Evolutionary conservation across 2,797 vertebrate genomes (phyloP), one percentile per base, ranked within the genome.

Genomic region (Xerus rutilus): DNA sequence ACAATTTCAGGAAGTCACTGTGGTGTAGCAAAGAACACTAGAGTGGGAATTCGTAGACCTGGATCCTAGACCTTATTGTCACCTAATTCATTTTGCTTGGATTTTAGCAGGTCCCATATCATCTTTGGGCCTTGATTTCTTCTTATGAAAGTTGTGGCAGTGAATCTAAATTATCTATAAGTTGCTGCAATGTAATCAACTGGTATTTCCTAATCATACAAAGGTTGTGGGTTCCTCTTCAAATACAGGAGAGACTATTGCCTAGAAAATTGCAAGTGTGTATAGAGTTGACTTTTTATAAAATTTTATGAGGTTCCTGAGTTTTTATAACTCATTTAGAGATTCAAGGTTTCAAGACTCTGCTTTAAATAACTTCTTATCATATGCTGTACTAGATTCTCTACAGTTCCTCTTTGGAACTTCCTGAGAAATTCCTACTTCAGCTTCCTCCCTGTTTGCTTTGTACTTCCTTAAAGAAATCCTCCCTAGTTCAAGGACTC

Each of bases 91-190:
- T 67, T 78, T 47, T 92, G 25, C 73, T 86, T 89, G 65, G 62
- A 59, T 84, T 87, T 92, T 57, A 86, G 70, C 65, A 83, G 12
- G 3, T 62, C 21, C 35, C 25, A 35, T 88, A 52, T 54, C 0
- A 52, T 32, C 39, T 79, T 86, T 57, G 30, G 20, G 70, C 15
- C 57, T 91, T 85, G 69, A 88, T 52, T 92, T 95, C 79, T 70
- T 91, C 62, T 91, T 81, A 20, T 79, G 73, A 91, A 95, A 93
- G 64, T 79, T n/a, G 25, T 94, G 93, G 39, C 82, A 74, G 8
- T 69, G 43, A 54, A 23, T 90, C 49, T 87, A 62, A 20, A 83
- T 92, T 73, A 78, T 18, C 15, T 59, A 11, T 12, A 73, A 47
- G 12, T 69, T 87, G 89, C 43, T 83, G 2, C 54, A 93, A 93